Evolutionary conservation across 2,888 invertebrate genomes (phyloP), one percentile per base, ranked within the genome.

Genomic region (Trilocha varians): DNA sequence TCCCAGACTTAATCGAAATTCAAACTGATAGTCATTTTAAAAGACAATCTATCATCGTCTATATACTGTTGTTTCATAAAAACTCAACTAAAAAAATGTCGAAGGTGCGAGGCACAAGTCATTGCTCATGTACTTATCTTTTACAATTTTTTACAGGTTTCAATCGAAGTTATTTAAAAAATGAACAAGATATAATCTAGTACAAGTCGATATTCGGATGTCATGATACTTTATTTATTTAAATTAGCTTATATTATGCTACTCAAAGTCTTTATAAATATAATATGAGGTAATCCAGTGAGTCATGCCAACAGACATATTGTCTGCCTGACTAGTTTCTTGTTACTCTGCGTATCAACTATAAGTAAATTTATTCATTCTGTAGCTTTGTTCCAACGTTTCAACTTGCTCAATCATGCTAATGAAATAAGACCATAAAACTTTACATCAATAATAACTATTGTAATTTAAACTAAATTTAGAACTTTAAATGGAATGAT

Each of bases 281-380:
- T 34, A 32, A 9, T 5, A 14, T 43, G 40, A 43, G 34, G 40
- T 40, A 38, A 43, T 40, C 14, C 13, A n/a, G 18, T 43, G 43
- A 43, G 40, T 43, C 43, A 43, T 17, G 13, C 37, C 11, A 37
- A 43, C 33, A 43, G 34, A 40, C 11, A 34, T 38, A 9, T 34
- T 18, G 32, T 37, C 32, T 38, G 17, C 16, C 16, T 13, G 11
- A 34, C 13, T 41, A 13, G 13, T 32, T 37, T 34, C n/a, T 36
- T 16, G n/a, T 36, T 9, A 25, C 25, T 25, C 11, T 25, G 25
- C 25, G 25, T 25, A 25, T 25, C 25, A 25, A 4, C 8, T 25
- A 25, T 25, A 9, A 25, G 25, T 25, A 25, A 25, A 25, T 25
- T 25, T 25, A 25, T 25, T 25, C 25, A 25, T 25, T 25, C 25